phyloP scores from a whole-genome alignment of 1,140 invertebrate genomes.

The Drosophila saltans region DNA sequence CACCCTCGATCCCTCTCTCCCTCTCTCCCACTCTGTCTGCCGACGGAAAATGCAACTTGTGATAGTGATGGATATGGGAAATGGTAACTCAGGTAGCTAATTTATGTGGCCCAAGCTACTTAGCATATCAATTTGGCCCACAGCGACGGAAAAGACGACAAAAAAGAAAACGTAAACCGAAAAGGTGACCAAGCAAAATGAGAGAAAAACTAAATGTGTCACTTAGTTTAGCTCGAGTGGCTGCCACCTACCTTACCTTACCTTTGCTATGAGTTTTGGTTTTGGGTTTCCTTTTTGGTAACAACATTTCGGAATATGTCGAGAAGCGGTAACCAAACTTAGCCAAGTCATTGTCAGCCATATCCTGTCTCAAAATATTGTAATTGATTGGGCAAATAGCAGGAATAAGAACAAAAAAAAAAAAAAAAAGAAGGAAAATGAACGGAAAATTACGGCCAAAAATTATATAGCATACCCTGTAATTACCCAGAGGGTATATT shows the following conservation, averaged over 20 bases:
- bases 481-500: not conserved
- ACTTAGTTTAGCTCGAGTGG: slow-evolving; percentile 28
- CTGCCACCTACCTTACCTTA: not conserved
- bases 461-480: slow-evolving; percentile 12
- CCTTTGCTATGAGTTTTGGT: not conserved
- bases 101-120: slow-evolving; percentile 61
- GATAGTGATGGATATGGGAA: slow-evolving; percentile 46
- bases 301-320: no score
- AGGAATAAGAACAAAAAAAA: not conserved
- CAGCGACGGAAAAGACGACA: not conserved
- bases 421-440: not conserved
- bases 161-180: not conserved
- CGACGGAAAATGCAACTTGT: slow-evolving; percentile 24
- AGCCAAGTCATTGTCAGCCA: slow-evolving; percentile 17
- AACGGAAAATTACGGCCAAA: not conserved
- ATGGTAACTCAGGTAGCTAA: slow-evolving; percentile 64
- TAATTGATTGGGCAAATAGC: slow-evolving; percentile 36
- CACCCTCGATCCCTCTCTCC: not conserved
- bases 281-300: not conserved
- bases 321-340: not conserved
- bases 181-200: no score
- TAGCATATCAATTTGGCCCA: slow-evolving; percentile 75
- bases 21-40: not conserved
- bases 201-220: slow-evolving; percentile 55
- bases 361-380: slow-evolving; percentile 38